Evolutionary conservation across 2,797 vertebrate species (phyloP).

Genomic region (Tenualosa ilisha): DNA sequence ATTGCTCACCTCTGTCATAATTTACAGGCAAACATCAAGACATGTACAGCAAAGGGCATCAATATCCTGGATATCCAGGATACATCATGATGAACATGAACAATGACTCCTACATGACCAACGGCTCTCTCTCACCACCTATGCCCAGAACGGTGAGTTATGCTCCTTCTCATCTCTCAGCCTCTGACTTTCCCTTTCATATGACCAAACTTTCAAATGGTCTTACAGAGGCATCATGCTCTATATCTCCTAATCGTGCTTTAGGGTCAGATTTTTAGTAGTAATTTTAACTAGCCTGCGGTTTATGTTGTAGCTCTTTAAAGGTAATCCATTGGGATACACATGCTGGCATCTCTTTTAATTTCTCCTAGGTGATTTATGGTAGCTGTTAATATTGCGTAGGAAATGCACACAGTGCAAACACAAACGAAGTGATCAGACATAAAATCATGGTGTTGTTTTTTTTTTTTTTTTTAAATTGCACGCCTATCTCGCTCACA

Average conservation of each 20-base stretch:
- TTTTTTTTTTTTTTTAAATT: not conserved
- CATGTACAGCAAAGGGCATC: conserved; percentile 90
- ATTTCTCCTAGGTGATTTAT: not conserved
- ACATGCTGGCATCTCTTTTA: not conserved
- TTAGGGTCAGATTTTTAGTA: not conserved
- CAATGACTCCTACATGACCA: conserved; percentile 95
- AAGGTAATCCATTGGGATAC: not conserved
- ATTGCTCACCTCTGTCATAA: not conserved
- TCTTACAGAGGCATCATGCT: not conserved
- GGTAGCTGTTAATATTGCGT: not conserved
- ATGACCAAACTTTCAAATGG: not conserved
- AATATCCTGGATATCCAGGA: conserved; percentile 90
- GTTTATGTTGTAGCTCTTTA: not conserved
- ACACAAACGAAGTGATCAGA: not conserved
- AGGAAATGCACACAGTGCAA: not conserved
- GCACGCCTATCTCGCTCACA: not conserved
- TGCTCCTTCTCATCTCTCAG: not conserved
- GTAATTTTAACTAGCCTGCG: not conserved
- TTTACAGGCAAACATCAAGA: conserved; percentile 87
- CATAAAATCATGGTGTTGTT: not conserved
- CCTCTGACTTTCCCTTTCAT: not conserved
- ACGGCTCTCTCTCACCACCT: conserved; percentile 95
- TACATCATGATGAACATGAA: conserved; percentile 99
- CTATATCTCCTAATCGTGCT: not conserved
- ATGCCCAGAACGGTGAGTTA: conserved; percentile 96